Base-by-base conservation (phyloP, 2,797 vertebrate species). In the Geotria australis region DNA sequence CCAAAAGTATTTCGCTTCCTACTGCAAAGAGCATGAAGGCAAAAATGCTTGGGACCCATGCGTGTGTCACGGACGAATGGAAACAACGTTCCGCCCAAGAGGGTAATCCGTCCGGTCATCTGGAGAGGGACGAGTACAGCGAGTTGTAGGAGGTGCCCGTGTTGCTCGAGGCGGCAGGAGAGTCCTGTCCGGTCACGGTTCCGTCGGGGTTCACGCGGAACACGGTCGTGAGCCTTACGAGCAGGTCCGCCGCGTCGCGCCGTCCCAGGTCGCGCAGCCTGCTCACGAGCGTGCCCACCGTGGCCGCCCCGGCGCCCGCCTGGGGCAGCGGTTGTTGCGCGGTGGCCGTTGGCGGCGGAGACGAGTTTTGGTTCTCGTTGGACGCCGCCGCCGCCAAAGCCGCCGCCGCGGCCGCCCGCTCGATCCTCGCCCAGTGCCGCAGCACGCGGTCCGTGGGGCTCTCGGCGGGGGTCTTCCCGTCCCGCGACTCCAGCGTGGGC, bases 71-170 rank as follows among this genome's bases (percentile, higher is more conserved):
- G 24, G 24, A 38, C 3, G 24, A 38, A 38, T 38, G 24, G 38
- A 38, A 38, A 38, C 24, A 38, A 24, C 24, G 24, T 38, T 38
- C 24, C 24, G 24, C 24, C 24, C 24, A 38, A 38, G 24, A 38
- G 24, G 38, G 24, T 24, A 24, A 38, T 38, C 24, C 38, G 24
- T 38, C 24, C 24, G 24, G 24, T 38, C 78, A 98, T 70, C 85
- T 79, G 58, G 91, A 98, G 58, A 96, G 72, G 59, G 95, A 86
- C 1, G 91, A 98, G 69, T 85, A 93, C 71, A 98, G 91, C 3
- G 91, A 98, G 70, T 95, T 94, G 60, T 93, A 89, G 4, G 88
- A 89, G 0, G 80, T 91, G 59, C 84, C 85, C 2, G 86, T 86
- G 57, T 95, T 95, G 69, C 86, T 91, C 65, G 79, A 74, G 6